Base-by-base conservation (phyloP, 2,113 vertebrate species). In the Catharus fuscescens region DNA sequence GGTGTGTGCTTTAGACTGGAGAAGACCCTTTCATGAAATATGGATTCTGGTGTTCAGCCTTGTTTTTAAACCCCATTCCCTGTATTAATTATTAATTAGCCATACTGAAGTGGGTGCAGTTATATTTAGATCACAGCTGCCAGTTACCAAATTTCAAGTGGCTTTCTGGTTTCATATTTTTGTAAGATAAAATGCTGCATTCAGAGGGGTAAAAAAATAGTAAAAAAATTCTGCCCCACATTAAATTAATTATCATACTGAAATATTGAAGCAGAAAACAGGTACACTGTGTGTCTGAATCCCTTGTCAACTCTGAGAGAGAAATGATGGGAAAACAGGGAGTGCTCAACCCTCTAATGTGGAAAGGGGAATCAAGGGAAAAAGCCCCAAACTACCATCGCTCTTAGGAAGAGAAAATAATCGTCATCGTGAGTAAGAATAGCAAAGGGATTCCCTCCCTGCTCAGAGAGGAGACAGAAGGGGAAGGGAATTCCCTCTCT, bases 81-180 rank as follows among this genome's bases (percentile, higher is more conserved):
- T 65, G 12, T 45, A 78, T 93, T 82, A 93, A 91, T 93, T 91
- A 92, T 92, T 96, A 92, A 97, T 94, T 92, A 90, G 57, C 56
- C 60, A 34, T 44, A 79, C 80, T 62, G 15, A 91, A 88, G 78
- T 95, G 65, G 61, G 70, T 78, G 59, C 20, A 77, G 60, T 78
- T 94, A 95, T 96, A 94, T 96, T 96, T 96, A 97, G 94, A 92
- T 61, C n/a, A 59, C 84, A 90, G 69, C 64, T 96, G 93, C 81
- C 92, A 70, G 91, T 96, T 96, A 96, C 72, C 25, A 91, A 89
- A 96, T 95, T 89, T 90, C 32, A 73, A 90, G 32, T 47, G 80
- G 36, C 72, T 92, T 71, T 88, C 80, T 74, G 52, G 54, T 90
- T 95, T 95, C 26, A 21, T 73, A 69, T 79, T 93, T 96, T 91